These are phyloP conservation scores for Xiphorhynchus elegans DNA, from an alignment of 2,113 vertebrate species.

Conservation along the genomic window DNA sequence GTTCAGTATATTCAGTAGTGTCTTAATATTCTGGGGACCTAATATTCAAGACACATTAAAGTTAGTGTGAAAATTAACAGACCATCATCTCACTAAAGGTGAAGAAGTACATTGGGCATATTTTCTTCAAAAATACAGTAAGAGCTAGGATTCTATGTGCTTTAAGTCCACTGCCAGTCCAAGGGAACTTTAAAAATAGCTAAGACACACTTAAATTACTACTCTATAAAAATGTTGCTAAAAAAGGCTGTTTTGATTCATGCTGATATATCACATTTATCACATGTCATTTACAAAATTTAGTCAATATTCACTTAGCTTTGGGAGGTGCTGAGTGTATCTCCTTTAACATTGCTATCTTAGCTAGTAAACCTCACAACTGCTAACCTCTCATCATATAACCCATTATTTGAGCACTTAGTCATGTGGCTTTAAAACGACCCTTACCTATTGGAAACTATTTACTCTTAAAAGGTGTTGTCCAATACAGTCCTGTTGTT, in stretches of 20 bases:
- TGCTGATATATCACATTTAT: neutral
- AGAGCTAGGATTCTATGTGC: neutral
- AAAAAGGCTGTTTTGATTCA: neutral
- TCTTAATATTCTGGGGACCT: neutral
- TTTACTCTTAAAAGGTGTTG: neutral
- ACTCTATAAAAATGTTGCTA: neutral
- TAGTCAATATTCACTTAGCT: neutral
- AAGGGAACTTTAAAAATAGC: neutral
- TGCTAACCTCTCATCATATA: neutral
- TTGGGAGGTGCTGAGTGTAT: neutral
- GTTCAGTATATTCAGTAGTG: neutral
- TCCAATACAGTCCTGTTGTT: neutral
- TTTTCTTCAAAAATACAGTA: neutral
- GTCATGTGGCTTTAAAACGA: neutral
- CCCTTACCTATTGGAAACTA: neutral
- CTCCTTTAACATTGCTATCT: neutral
- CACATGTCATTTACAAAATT: neutral
- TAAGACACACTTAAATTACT: neutral
- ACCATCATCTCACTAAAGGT: neutral
- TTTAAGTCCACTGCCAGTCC: neutral
- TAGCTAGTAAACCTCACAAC: neutral
- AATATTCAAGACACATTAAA: neutral
- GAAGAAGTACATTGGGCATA: neutral
- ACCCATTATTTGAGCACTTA: neutral
- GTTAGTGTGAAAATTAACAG: neutral